Evolutionary conservation across 2,113 vertebrate species (phyloP).

Genomic region (Podilymbus podiceps): DNA sequence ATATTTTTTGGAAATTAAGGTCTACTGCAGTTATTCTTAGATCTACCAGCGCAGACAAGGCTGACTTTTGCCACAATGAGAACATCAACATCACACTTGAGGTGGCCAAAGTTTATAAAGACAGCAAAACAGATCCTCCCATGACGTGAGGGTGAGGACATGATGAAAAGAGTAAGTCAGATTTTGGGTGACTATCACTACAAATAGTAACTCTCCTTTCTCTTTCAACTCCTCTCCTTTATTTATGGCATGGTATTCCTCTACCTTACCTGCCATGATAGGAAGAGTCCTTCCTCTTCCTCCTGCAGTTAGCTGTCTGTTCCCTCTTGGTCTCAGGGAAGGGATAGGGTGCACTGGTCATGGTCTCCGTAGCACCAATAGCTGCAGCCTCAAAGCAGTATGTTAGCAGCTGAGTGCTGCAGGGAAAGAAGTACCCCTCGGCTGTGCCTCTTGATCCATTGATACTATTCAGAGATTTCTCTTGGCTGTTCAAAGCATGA

Average conservation of each 20-base stretch:
- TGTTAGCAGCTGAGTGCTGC: background rate
- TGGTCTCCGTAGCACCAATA: background rate
- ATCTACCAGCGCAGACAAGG: background rate
- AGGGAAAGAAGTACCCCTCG: background rate
- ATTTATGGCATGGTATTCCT: background rate
- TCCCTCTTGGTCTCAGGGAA: background rate
- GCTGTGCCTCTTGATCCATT: background rate
- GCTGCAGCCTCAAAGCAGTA: background rate
- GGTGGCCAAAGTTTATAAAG: background rate
- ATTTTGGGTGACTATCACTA: background rate
- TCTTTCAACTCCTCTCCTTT: background rate
- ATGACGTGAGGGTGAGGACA: background rate
- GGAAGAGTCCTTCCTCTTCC: background rate
- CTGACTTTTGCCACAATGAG: background rate
- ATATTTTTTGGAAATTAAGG: conserved; percentile 11
- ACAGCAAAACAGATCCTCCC: background rate
- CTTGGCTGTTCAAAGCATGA: background rate
- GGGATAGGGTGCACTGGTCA: background rate
- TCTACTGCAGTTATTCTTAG: background rate
- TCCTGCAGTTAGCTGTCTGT: background rate
- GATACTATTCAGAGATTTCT: background rate
- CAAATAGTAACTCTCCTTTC: background rate
- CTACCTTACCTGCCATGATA: background rate
- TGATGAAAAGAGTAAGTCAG: background rate
- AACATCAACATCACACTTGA: background rate